These are phyloP conservation scores for Pseudomyrmex gracilis DNA, from an alignment of 1,140 invertebrate species.

Conservation along the genomic window DNA sequence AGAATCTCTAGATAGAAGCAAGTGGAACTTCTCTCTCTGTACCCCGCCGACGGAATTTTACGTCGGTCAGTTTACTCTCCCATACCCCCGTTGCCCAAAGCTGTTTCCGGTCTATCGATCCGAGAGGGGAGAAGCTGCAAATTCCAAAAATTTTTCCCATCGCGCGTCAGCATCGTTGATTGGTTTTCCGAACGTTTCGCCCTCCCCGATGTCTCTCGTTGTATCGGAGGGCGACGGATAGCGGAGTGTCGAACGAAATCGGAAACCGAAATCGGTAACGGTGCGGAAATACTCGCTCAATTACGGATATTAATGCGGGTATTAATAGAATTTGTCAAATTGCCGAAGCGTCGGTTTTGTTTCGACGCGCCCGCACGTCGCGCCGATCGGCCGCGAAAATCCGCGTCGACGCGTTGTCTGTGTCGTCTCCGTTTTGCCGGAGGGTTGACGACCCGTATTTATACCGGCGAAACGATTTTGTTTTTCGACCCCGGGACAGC, in stretches of 20 bases:
- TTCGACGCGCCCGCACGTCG: conserved; percentile 12
- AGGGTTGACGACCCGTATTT: conserved; percentile 51
- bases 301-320: conserved; percentile 60
- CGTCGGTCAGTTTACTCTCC: not conserved
- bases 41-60: conserved; percentile 6
- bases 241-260: not conserved
- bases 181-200: conserved; percentile 37
- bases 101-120: conserved; percentile 26
- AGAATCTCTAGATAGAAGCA: not conserved
- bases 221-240: not conserved
- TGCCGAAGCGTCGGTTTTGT: conserved; percentile 31
- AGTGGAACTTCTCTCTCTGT: not conserved
- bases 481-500: conserved; percentile 17
- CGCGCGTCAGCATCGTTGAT: conserved; percentile 9
- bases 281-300: conserved; percentile 46
- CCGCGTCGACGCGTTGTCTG: conserved; percentile 32
- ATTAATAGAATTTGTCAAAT: conserved; percentile 67
- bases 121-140: not conserved
- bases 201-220: not conserved
- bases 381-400: conserved; percentile 42
- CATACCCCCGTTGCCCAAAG: conserved; percentile 8
- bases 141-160: conserved; percentile 51
- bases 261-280: conserved; percentile 30
- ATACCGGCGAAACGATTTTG: conserved; percentile 32
- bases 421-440: conserved; percentile 40